Base-by-base conservation (phyloP, 2,888 invertebrate genomes). In the Lagria hirta region DNA sequence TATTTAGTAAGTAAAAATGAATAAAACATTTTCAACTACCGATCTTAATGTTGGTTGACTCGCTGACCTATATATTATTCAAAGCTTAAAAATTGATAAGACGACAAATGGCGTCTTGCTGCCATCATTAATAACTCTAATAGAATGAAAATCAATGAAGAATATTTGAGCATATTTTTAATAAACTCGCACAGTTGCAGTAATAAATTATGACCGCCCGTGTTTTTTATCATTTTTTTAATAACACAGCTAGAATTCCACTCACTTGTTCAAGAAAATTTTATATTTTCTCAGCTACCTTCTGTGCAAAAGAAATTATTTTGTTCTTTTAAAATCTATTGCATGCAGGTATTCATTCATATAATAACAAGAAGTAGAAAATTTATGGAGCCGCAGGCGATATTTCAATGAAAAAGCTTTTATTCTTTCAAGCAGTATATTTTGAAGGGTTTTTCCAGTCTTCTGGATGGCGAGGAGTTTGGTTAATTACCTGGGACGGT, bases 1-100 rank as follows among this genome's bases (percentile, higher is more conserved):
- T 43, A 48, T 48, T 21, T 42, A 18, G 51, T 51, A 54, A 47
- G 48, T 51, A 51, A 42, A 27, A 17, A 54, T 54, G 49, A 49
- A 51, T 54, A 49, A 54, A 49, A 49, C 45, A 54, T 51, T 46
- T 42, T 40, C 40, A 40, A 38, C 26, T 34, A 40, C 33, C 27
- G 11, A 6, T 20, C 29, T 18, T 45, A 45, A 45, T 45, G 33
- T 18, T 11, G 15, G 34, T 35, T 40, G 26, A 26, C 21, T 32
- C 18, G 12, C 14, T 45, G 45, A 45, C 45, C 45, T 32, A 45
- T n/a, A n/a, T 40, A 40, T 45, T 45, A 45, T 45, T 45, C 45
- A 11, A 17, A 33, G 23, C 28, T 45, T 22, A 37, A 44, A 44
- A 37, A 38, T 44, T 37, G 20, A 44, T 33, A 30, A 32, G 7